Base-by-base conservation (phyloP, 2,797 vertebrate genomes). In the Eulemur mongoz region DNA sequence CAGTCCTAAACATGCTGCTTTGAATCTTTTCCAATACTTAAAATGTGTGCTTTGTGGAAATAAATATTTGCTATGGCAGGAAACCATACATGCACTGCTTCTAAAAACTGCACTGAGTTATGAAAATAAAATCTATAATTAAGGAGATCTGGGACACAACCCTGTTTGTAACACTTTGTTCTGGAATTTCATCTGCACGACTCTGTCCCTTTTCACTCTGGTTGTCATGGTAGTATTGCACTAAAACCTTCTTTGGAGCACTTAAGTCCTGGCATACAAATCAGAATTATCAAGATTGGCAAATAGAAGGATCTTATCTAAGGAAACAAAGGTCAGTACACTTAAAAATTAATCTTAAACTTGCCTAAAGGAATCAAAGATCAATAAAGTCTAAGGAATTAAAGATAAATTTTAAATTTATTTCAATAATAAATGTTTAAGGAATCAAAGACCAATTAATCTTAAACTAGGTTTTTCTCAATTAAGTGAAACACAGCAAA, bases 401-500 rank as follows among this genome's bases (percentile, higher is more conserved):
- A 79, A 83, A 88, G 35, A 79, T 43, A 83, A 82, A 45, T 52
- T 76, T 38, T 89, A 86, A 78, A 35, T 73, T 25, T 35, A 91
- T n/a, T 70, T 97, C 17, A 15, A 20, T 82, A 86, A 65, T 67
- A 67, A 93, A 32, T 72, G 15, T 83, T 59, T 52, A 82, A 73
- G 18, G 10, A 63, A 76, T 94, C 54, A 32, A 78, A 30, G 54
- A 59, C 65, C 20, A 57, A 79, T 70, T 93, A 94, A 85, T 88
- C 57, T 82, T 72, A 69, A 95, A 80, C 27, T 38, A 48, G 63
- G 76, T 10, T 83, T 92, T 65, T 61, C 61, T 79, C 85, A 91
- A 82, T 95, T 78, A 97, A 92, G 48, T 75, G 40, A 94, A 91
- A 91, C 13, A 76, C n/a, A 94, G 35, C 80, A 92, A 93, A 86